A percentile compares a stretch with the other conserved stretches of the same genome.
Evolutionary conservation across 1,140 invertebrate species (phyloP).

Genomic region (Caenorhabditis inopinata): DNA sequence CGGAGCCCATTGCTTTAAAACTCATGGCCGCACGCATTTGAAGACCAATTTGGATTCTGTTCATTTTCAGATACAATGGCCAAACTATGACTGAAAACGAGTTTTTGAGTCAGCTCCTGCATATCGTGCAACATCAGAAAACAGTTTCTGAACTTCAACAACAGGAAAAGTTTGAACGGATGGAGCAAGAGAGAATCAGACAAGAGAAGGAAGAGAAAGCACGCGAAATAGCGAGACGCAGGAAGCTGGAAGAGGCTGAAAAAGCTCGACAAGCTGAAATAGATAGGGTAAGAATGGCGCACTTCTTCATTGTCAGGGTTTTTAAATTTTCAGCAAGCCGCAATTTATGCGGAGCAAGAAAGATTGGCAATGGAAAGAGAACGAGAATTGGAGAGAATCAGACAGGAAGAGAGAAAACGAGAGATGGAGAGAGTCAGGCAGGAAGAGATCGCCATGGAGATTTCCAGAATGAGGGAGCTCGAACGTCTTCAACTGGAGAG

Average conservation of each 20-base stretch:
- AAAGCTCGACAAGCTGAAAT: not conserved
- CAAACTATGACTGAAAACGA: constrained; percentile 38
- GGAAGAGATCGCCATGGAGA: not conserved
- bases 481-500: constrained; percentile 1
- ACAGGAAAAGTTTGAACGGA: constrained; percentile 44
- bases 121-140: constrained; percentile 46
- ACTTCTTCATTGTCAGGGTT: not conserved
- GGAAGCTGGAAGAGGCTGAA: not conserved
- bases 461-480: not conserved
- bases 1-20: no score
- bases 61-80: constrained; percentile 8
- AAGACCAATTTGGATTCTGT: no score
- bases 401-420: not conserved
- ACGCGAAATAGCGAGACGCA: not conserved
- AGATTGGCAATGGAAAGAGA: constrained; percentile 12
- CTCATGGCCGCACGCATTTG: no score
- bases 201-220: constrained; percentile 5
- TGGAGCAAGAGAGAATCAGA: constrained; percentile 44
- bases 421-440: constrained; percentile 13
- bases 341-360: not conserved
- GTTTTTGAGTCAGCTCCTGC: not conserved
- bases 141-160: constrained; percentile 30
- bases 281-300: not conserved
- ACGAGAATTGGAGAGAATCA: constrained; percentile 6
- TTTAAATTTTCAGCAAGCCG: not conserved